A percentile compares a stretch with the other conserved stretches of the same genome.
Conservation (phyloP, 2,797 vertebrate genomes). For the Gila robusta region DNA sequence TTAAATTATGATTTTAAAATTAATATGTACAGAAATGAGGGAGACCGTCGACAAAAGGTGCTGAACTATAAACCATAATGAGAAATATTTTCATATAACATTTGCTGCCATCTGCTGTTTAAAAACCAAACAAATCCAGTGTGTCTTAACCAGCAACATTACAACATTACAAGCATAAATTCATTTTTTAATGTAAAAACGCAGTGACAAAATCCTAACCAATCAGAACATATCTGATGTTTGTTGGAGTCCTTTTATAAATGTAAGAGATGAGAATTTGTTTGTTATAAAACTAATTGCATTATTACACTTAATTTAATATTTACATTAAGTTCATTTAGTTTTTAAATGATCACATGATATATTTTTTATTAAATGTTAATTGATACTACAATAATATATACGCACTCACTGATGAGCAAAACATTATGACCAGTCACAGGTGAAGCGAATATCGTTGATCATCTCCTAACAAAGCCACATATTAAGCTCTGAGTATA, state of each 20-base stretch:
- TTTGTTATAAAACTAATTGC: not conserved
- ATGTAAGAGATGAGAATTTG: not conserved
- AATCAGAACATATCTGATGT: not conserved
- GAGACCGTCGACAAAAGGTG: too few relatives aligned
- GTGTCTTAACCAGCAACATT: not conserved
- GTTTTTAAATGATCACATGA: too few relatives aligned
- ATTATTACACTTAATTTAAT: not conserved
- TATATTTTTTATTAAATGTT: too few relatives aligned
- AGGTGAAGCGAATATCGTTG: too few relatives aligned
- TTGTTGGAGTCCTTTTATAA: not conserved
- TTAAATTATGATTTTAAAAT: too few relatives aligned
- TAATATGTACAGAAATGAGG: too few relatives aligned
- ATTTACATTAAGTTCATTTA: not conserved
- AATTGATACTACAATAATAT: too few relatives aligned
- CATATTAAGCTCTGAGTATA: too few relatives aligned
- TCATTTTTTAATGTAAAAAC: not conserved
- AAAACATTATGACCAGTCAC: too few relatives aligned
- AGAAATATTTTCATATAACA: not conserved
- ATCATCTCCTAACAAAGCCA: too few relatives aligned
- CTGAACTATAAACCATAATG: too few relatives aligned
- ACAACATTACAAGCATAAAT: not conserved
- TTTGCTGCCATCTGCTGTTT: slow-evolving; percentile 58
- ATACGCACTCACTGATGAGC: too few relatives aligned
- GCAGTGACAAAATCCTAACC: not conserved
- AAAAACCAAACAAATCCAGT: not conserved